Evolutionary conservation across 1,140 invertebrate genomes (phyloP), one percentile per base, ranked within the genome.

Genomic region (Bombus superbus): DNA sequence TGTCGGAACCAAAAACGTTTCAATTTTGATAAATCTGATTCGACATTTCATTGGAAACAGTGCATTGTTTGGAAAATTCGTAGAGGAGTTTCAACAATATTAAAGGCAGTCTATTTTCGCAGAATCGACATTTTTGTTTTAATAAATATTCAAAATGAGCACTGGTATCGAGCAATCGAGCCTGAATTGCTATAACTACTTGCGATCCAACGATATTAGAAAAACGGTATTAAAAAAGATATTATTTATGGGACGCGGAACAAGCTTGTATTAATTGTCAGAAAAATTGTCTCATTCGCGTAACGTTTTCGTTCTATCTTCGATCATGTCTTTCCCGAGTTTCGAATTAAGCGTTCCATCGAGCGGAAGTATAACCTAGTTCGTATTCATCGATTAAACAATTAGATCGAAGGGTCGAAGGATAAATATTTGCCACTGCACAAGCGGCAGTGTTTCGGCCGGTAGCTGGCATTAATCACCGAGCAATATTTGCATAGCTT

Each of bases 391-490:
- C n/a, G 81, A 83, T 83, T 76, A 68, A 83, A 35, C 74, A 69
- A 83, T 83, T 83, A 32, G 35, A 42, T 83, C 62, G n/a, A 77
- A 83, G 38, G 62, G 80, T 64, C 32, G 71, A 47, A 53, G 47
- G 64, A 83, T 69, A 83, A 83, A 83, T 77, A 57, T 83, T 77
- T 77, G 74, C n/a, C 64, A 10, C 28, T 6, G 53, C 81, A 25
- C 32, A 28, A 57, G 44, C 40, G 38, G 32, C n/a, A 32, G 42
- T 76, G 73, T 77, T 77, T 83, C 74, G 81, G 68, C 35, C 18
- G 44, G 42, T n/a, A 66, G 62, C 62, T 47, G 73, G 73, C 74
- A 83, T 76, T 77, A 83, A 83, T 77, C 44, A 83, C 74, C 74
- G 2, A n/a, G 62, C 62, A 53, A 77, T 66, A 83, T 83, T 77